phyloP scores from a whole-genome alignment of 2,113 vertebrate species.

The Struthio camelus region DNA sequence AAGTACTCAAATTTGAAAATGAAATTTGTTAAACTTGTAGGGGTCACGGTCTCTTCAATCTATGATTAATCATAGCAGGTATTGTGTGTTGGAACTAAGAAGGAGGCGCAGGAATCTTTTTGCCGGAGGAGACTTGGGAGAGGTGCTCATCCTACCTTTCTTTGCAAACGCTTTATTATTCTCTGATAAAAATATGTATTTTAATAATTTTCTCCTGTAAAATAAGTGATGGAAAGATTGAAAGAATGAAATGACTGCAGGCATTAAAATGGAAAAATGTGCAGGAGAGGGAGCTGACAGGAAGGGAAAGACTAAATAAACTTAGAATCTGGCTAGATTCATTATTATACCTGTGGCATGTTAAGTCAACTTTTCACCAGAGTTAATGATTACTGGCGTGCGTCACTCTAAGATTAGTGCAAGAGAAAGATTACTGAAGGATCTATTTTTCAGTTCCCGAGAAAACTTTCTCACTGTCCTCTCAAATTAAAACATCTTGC shows the following conservation, averaged over 20 bases:
- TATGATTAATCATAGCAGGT: not conserved
- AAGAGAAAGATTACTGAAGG: not conserved
- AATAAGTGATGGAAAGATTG: not conserved
- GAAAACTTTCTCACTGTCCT: not conserved
- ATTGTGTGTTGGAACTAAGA: not conserved
- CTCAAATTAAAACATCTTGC: not conserved
- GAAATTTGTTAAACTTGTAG: not conserved
- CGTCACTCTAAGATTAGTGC: not conserved
- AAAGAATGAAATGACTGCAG: not conserved
- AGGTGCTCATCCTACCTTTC: not conserved
- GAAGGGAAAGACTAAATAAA: conserved; percentile 26
- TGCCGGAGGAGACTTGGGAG: not conserved
- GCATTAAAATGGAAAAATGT: conserved; percentile 6
- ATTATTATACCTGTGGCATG: not conserved
- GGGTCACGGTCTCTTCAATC: not conserved
- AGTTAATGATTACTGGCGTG: conserved; percentile 39
- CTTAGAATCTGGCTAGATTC: not conserved
- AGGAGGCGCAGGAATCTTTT: not conserved
- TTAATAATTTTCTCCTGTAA: not conserved
- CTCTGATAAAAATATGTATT: not conserved
- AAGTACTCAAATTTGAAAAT: not conserved
- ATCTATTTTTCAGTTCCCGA: not conserved
- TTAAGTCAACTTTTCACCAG: not conserved
- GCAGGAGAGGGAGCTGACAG: not conserved
- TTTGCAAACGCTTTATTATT: not conserved